Conservation (phyloP, 1,140 invertebrate species). For the Paraescarpia echinospica region DNA sequence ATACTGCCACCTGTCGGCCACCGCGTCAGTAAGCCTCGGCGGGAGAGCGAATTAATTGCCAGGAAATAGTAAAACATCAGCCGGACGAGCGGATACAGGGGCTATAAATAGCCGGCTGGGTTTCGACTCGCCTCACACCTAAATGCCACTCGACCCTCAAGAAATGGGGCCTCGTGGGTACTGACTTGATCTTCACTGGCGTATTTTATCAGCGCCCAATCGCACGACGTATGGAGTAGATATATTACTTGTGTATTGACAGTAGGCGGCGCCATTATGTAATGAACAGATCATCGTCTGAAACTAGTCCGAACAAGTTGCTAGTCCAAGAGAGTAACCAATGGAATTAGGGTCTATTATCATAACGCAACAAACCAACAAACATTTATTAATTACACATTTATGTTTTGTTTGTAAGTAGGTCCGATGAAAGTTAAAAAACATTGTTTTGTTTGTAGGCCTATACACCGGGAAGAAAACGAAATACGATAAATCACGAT, state of each 20-base stretch:
- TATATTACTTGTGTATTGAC: background rate
- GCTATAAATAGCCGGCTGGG: background rate
- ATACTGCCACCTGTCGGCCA: conserved; percentile 3
- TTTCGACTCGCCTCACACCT: conserved; percentile 3
- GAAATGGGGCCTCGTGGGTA: background rate
- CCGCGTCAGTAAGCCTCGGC: background rate
- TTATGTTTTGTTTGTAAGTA: background rate
- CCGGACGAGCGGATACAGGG: background rate
- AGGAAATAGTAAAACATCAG: conserved; percentile 6
- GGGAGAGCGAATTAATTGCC: conserved; percentile 3
- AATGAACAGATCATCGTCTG: background rate
- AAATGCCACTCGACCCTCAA: background rate
- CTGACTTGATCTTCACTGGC: background rate
- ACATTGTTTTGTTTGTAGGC: too few relatives aligned
- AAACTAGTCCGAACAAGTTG: background rate
- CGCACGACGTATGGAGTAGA: background rate
- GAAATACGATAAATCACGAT: background rate
- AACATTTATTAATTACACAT: background rate
- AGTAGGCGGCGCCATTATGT: too few relatives aligned
- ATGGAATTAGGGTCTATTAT: too few relatives aligned
- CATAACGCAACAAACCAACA: too few relatives aligned
- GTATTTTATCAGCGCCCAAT: background rate
- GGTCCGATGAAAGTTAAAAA: too few relatives aligned
- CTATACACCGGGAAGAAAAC: background rate
- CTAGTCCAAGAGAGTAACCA: background rate